Evolutionary conservation across 2,888 invertebrate genomes (phyloP), one percentile per base, ranked within the genome.

Genomic region (Apoderus coryli): DNA sequence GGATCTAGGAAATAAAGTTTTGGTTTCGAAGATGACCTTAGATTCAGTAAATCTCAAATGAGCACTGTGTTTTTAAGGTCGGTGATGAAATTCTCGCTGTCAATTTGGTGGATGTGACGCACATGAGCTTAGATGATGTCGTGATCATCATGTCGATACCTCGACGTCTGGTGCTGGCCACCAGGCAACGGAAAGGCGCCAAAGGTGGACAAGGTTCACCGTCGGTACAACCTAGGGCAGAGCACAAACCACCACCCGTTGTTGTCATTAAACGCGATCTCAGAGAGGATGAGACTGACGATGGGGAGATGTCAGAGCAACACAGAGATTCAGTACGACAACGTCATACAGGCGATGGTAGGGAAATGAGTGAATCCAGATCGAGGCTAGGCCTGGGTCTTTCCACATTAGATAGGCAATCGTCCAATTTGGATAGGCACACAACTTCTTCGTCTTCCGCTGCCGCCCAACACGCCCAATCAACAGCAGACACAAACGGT

Each of bases 71-170:
- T 4, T 40, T 48, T 29, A 52, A 80, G 69, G 93, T 96, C 29
- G 95, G 95, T 25, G 96, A 98, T 61, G 96, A 98, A 67, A 95
- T 98, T 53, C 65, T 98, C 46, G 92, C 93, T 19, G 95, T 98
- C 34, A 98, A 98, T 62, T 68, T 93, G 52, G 96, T 98, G 43
- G 93, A 95, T 57, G 96, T 98, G 44, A 82, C 90, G 41, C 77
- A 85, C 50, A 96, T 96, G 93, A 89, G 90, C 44, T 66, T 98
- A 49, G 96, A 98, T 60, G 98, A 98, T 60, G 98, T 98, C 40
- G 98, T 98, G 44, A 90, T 96, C 52, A 89, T 96, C 50, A 95
- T 98, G 90, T 93, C 93, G 52, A 98, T 98, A 63, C 96, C 98
- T 4, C 72, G 93, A 52, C 73, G 96, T 46, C 67, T 98, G 52